These are phyloP conservation scores for Cephalophus harveyi DNA, from an alignment of 2,113 vertebrate species.

Conservation along the genomic window DNA sequence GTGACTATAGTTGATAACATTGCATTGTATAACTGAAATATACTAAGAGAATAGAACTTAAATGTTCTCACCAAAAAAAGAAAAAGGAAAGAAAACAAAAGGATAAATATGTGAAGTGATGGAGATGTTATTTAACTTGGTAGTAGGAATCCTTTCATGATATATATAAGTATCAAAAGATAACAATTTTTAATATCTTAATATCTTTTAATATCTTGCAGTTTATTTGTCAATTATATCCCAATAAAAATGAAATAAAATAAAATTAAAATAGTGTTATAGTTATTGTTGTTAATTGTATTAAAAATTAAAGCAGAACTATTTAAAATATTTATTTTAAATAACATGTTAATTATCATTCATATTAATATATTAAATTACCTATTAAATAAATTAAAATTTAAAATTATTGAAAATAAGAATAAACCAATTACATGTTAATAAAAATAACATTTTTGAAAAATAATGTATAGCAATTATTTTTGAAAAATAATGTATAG, in stretches of 20 bases:
- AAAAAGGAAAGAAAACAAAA: not conserved
- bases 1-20: not conserved
- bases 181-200: not conserved
- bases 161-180: not conserved
- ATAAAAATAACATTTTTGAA: not conserved
- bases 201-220: not conserved
- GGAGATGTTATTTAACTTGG: not conserved
- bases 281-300: not conserved
- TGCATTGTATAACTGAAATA: not conserved
- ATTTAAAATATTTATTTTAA: conserved; percentile 1
- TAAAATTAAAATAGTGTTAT: not conserved
- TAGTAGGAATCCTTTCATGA: not conserved
- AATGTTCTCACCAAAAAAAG: not conserved
- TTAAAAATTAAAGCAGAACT: not conserved
- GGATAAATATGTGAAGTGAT: not conserved
- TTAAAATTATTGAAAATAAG: not conserved
- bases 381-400: not conserved
- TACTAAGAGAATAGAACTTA: not conserved
- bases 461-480: not conserved
- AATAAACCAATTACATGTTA: not conserved
- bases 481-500: too few species aligned
- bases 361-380: not conserved
- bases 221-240: not conserved
- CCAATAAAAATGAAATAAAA: not conserved
- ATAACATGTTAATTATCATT: not conserved